phyloP scores from a whole-genome alignment of 2,113 vertebrate genomes.

The Brevimyrus niger region DNA sequence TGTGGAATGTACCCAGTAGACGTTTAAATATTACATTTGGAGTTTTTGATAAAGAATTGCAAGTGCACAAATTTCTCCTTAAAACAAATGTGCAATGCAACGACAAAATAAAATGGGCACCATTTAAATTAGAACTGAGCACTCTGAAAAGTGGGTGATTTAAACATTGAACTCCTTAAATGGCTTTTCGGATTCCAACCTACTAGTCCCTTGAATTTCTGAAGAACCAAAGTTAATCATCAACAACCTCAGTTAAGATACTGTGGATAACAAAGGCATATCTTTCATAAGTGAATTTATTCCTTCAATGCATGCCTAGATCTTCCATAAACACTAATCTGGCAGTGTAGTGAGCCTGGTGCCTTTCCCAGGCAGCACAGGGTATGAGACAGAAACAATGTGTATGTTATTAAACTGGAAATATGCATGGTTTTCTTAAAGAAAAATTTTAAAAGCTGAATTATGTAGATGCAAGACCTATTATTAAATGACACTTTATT shows the following conservation, averaged over 20 bases:
- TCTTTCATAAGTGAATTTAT: neutral
- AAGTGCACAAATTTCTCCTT: neutral
- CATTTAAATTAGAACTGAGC: neutral
- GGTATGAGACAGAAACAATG: neutral
- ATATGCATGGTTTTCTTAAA: neutral
- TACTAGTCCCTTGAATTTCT: neutral
- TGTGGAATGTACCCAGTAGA: neutral
- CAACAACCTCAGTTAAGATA: neutral
- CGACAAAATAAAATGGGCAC: neutral
- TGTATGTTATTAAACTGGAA: neutral
- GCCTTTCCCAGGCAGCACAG: neutral
- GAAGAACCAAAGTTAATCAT: neutral
- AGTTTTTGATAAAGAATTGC: neutral
- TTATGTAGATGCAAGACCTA: neutral
- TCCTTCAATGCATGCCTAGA: neutral
- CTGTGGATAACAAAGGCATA: neutral
- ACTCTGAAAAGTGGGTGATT: neutral
- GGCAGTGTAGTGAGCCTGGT: no score
- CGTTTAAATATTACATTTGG: neutral
- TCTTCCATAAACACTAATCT: neutral
- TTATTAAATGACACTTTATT: no score
- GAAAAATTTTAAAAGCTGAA: neutral
- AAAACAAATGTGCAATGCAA: neutral
- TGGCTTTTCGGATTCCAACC: neutral
- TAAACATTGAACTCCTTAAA: neutral